These are phyloP conservation scores for Cataglyphis rosenhaueri DNA, from an alignment of 2,888 invertebrate genomes.

Conservation along the genomic window DNA sequence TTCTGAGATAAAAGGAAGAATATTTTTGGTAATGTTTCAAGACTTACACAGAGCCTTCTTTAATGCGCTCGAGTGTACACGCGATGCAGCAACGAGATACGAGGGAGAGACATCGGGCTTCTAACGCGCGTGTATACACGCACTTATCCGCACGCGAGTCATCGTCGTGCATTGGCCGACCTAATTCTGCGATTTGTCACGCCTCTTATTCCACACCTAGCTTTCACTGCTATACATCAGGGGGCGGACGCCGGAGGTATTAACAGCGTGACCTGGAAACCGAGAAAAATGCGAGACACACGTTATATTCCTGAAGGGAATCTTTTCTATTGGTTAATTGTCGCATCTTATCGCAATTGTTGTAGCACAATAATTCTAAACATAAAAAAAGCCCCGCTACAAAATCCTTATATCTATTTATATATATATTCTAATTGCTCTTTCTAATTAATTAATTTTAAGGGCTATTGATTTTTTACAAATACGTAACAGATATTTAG, in stretches of 20 bases:
- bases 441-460: neutral
- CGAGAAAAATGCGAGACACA: slow-evolving; percentile 30
- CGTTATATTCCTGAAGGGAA: neutral
- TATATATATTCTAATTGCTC: neutral
- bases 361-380: neutral
- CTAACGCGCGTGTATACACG: slow-evolving; percentile 60
- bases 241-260: slow-evolving; percentile 71
- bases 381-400: neutral
- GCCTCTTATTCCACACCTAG: slow-evolving; percentile 80
- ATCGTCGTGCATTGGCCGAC: slow-evolving; percentile 74
- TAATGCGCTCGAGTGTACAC: slow-evolving; percentile 23
- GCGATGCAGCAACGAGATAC: slow-evolving; percentile 34
- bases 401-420: neutral
- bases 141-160: slow-evolving; percentile 60
- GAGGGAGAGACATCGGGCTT: slow-evolving; percentile 49
- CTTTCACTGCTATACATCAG: slow-evolving; percentile 78
- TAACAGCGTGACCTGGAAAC: slow-evolving; percentile 35
- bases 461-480: neutral
- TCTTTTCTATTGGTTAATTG: neutral
- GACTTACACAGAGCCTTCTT: neutral
- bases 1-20: neutral
- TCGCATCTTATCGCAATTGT: neutral
- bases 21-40: neutral
- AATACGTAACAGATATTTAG: neutral
- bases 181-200: slow-evolving; percentile 81